phyloP scores from a whole-genome alignment of 2,888 invertebrate species.

The Polydrusus cervinus region DNA sequence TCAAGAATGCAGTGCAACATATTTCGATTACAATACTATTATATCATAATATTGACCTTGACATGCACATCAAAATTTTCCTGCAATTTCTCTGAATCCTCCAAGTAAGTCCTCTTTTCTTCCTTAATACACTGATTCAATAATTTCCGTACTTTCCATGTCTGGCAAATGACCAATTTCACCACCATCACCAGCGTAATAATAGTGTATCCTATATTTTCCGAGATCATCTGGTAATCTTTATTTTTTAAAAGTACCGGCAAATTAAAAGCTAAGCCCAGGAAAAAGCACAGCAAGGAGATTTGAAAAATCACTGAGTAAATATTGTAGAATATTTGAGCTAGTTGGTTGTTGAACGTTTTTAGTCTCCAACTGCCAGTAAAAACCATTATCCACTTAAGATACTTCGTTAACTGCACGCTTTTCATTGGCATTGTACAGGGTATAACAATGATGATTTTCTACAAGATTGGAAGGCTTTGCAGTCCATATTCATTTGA shows the following conservation, averaged over 20 bases:
- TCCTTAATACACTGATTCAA: slow-evolving; percentile 2
- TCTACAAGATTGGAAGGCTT: too few relatives aligned
- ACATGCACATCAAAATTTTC: slow-evolving; percentile 8
- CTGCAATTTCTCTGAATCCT: background rate
- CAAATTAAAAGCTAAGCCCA: background rate
- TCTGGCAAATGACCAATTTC: slow-evolving; percentile 23
- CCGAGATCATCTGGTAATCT: slow-evolving; percentile 2
- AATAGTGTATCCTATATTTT: slow-evolving; percentile 8
- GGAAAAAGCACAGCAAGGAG: background rate
- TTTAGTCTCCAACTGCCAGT: slow-evolving; percentile 5
- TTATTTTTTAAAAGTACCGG: slow-evolving; percentile 4
- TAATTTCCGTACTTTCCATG: background rate
- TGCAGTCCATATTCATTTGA: too few relatives aligned
- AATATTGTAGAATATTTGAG: slow-evolving; percentile 3
- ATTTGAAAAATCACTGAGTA: slow-evolving; percentile 7
- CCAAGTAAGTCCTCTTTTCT: slow-evolving; percentile 2
- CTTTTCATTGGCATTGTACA: background rate
- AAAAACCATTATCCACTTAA: slow-evolving; percentile 4
- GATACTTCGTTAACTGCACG: background rate
- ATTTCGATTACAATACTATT: too few relatives aligned
- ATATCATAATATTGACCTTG: background rate
- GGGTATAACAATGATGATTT: too few relatives aligned
- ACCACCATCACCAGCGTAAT: slow-evolving; percentile 13
- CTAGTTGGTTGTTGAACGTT: background rate
- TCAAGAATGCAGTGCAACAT: too few relatives aligned